Evolutionary conservation across 2,113 vertebrate species (phyloP), one percentile per base, ranked within the genome.

Genomic region (Tupaia chinensis): DNA sequence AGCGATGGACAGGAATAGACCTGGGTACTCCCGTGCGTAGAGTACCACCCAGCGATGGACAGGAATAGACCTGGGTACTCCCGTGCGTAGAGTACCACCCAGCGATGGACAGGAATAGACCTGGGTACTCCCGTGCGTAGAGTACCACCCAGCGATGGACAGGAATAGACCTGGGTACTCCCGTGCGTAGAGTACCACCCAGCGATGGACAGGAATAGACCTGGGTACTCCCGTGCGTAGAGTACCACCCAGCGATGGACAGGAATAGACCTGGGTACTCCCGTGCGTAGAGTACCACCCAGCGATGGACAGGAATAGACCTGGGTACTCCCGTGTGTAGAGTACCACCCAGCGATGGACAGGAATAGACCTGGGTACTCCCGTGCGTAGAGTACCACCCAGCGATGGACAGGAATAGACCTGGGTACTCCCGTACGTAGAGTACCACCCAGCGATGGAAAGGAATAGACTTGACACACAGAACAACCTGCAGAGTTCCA

Each of bases 321-420:
- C 44, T 44, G 44, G 14, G 2, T 2, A 9, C 2, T 2, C 5
- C 10, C 34, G 0, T 15, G 3, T 56, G 2, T 0, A 63, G 68
- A 73, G 7, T 63, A 69, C 29, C 10, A 66, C 66, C 29, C 17
- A 15, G 86, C 44, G 44, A 44, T 5, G 44, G 44, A 44, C 3
- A 44, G 44, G 44, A 44, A 44, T 44, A 44, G 44, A 44, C 44
- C 44, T 44, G 44, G 14, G 2, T 2, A 12, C 2, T 2, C 5
- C 10, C 34, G 0, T 15, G 3, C 66, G 2, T 0, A 63, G 68
- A 73, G 7, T 63, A 69, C 29, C 10, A 66, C 66, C 29, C 17
- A 15, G 86, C 44, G 44, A 44, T 5, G 44, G 44, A 44, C 3
- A 44, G 44, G 44, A 44, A 44, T 44, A 44, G 44, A 44, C 44